These are phyloP conservation scores for Bolborhynchus lineola DNA, from an alignment of 2,113 vertebrate species.

Conservation along the genomic window DNA sequence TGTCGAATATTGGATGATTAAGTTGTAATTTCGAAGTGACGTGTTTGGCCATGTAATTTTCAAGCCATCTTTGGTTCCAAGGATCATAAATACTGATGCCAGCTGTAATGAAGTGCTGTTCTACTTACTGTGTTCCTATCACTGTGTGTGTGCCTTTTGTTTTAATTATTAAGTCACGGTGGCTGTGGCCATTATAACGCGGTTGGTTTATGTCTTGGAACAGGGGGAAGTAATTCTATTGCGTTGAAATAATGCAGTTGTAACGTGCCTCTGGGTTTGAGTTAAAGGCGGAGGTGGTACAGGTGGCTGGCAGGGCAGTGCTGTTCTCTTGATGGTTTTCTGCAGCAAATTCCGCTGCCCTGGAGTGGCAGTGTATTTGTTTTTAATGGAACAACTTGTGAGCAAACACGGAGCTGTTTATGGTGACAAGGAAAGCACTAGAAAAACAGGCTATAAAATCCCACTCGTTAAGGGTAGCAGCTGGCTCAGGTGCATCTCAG, in stretches of 20 bases:
- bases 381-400: conserved; percentile 29
- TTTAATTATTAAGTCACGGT: conserved; percentile 59
- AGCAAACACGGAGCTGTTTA: conserved; percentile 44
- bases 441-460: conserved; percentile 23
- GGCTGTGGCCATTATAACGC: conserved; percentile 37
- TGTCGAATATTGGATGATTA: not conserved
- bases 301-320: conserved; percentile 18
- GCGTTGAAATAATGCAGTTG: conserved; percentile 54
- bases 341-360: conserved; percentile 31
- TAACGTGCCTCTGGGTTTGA: conserved; percentile 50
- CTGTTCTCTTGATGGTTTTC: not conserved
- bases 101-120: conserved; percentile 43
- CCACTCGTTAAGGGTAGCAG: not conserved
- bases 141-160: conserved; percentile 17
- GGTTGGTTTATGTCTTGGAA: conserved; percentile 50
- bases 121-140: conserved; percentile 37
- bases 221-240: conserved; percentile 55
- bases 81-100: conserved; percentile 3
- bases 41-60: not conserved
- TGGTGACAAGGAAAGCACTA: not conserved
- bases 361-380: conserved; percentile 24
- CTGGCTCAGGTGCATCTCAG: not conserved
- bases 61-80: conserved; percentile 3
- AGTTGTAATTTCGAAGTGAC: conserved; percentile 3
- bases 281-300: conserved; percentile 24